A percentile compares a stretch with the other conserved stretches of the same genome.
These are phyloP conservation scores for Pelecanus crispus DNA, from an alignment of 2,113 vertebrate species.

Conservation along the genomic window DNA sequence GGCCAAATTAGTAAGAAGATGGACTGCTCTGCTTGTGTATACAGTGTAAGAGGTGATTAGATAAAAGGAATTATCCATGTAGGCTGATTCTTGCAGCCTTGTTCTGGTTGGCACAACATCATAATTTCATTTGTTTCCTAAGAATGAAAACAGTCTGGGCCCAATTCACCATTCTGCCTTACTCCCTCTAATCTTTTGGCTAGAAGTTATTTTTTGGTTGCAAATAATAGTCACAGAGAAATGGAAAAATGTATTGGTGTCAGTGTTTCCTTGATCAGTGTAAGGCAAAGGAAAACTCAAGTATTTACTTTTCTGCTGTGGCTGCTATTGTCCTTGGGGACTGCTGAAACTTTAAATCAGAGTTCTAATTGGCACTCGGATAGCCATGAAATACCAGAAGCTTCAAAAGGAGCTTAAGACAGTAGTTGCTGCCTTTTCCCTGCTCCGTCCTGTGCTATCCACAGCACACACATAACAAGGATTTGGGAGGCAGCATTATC, in stretches of 20 bases:
- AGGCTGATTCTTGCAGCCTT: not conserved
- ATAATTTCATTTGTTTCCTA: not conserved
- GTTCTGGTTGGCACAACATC: not conserved
- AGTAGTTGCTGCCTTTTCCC: not conserved
- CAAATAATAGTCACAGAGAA: not conserved
- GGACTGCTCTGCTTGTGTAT: not conserved
- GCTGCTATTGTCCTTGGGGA: constrained; percentile 12
- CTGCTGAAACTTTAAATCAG: constrained; percentile 38
- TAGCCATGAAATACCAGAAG: constrained; percentile 26
- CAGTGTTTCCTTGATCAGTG: not conserved
- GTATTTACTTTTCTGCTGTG: constrained; percentile 11
- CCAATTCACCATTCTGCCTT: not conserved
- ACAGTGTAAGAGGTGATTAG: not conserved
- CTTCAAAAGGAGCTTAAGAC: constrained; percentile 46
- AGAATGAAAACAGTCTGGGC: not conserved
- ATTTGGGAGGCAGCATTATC: constrained; percentile 13
- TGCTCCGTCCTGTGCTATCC: not conserved
- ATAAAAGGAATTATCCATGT: not conserved
- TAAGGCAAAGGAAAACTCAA: not conserved
- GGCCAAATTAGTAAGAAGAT: not conserved
- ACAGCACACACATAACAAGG: not conserved
- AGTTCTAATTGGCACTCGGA: constrained; percentile 19
- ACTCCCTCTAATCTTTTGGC: not conserved
- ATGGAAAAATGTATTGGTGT: not conserved
- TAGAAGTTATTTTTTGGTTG: not conserved